Evolutionary conservation across 2,888 invertebrate species (phyloP), one percentile per base, ranked within the genome.

Genomic region (Drosophila buzzatii): DNA sequence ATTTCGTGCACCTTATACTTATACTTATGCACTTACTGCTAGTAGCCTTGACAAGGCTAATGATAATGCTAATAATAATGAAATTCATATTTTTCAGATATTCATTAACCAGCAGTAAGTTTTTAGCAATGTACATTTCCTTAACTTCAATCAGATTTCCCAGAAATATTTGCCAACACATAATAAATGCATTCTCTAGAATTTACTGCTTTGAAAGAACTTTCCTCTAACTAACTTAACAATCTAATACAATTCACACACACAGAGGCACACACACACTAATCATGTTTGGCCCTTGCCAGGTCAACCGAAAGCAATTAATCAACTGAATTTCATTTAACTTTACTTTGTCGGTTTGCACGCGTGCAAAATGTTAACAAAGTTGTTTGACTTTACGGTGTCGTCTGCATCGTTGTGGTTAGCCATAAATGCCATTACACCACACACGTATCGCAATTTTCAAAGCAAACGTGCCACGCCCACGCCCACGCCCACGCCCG

Each of bases 331-430:
- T 73, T 81, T 79, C 68, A 80, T 80, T 80, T 63, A 65, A 73
- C 55, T 65, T 70, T 70, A 81, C 80, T 81, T 81, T 81, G 81
- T 81, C 75, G 60, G 53, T 44, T 78, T 52, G 61, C 72, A 68
- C 63, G 76, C 67, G 70, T 63, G 75, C 70, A 66, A 78, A 81
- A 75, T 67, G 81, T 72, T 75, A 81, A 81, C 80, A 78, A 81
- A 78, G 81, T 81, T 81, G 80, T 81, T 76, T 76, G 78, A 72
- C 72, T 81, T 78, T 65, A 59, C 64, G 63, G 77, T 61, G 55
- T 77, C 70, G 68, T 49, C 62, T 47, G 18, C 69, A 42, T 63
- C 51, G 18, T 27, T 53, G 23, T 55, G 61, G 51, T 56, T 68
- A 37, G 67, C 76, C 79, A 76, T 76, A 79, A 79, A 79, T 79